Base-by-base conservation (phyloP, 2,113 vertebrate species). In the Etheostoma cragini region DNA sequence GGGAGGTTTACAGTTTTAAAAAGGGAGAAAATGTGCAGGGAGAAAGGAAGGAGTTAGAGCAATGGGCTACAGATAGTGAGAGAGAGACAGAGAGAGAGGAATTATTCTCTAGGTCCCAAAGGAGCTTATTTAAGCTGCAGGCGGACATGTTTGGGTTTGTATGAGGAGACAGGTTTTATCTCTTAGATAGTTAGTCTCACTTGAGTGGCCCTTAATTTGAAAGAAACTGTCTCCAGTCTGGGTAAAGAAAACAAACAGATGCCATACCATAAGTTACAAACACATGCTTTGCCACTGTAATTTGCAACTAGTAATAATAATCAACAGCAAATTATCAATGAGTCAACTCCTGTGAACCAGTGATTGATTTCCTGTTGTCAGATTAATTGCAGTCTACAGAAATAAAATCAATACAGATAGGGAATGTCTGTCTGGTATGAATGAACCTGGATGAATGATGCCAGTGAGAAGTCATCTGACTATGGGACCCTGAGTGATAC, bases 81-180 rank as follows among this genome's bases (percentile, higher is more conserved):
- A 17, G 14, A 82, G 73, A 78, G 73, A 78, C 19, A 87, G 46
- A 17, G 14, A 82, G 73, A 78, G 73, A 78, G 16, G 11, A 86
- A 70, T 81, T 65, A 35, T 16, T 72, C 63, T 72, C 19, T 7
- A 3, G 42, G 22, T 80, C 78, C 83, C 19, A 1, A 6, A 63
- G 66, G 83, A 80, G 64, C 80, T 88, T 78, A 88, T 92, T 88
- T 84, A 45, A 79, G 46, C 65, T 68, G 71, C 60, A 72, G 86
- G 76, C 8, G 1, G 74, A 85, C 78, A 84, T 66, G 35, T 72
- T 69, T 0, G 26, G 1, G 35, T 72, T 50, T 75, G 42, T 33
- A 24, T 19, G 57, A 75, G 54, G 30, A 82, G 79, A 75, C 79
- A 67, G 66, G 67, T 78, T 70, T 70, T 53, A 83, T 72, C 62